phyloP scores from a whole-genome alignment of 1,140 invertebrate genomes.

The Drosophila insularis region DNA sequence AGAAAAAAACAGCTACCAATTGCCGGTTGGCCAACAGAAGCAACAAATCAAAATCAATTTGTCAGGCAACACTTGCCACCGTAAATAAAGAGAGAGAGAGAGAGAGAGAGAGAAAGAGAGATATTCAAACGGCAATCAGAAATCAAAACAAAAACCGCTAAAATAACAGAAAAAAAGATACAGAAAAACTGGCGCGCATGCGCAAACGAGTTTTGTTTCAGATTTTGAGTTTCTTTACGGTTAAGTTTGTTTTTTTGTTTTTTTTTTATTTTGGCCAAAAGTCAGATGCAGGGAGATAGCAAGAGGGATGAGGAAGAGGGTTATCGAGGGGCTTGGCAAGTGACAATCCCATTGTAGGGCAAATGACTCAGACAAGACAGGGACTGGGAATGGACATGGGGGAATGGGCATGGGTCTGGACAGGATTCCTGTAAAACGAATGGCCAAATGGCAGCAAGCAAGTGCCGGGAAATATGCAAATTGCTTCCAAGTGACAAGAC shows the following conservation, averaged over 20 bases:
- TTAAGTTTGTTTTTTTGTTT: constrained; percentile 21
- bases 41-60: constrained; percentile 74
- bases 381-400: not conserved
- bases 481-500: constrained; percentile 54
- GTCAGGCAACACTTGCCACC: constrained; percentile 76
- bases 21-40: constrained; percentile 19
- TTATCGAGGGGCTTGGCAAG: constrained; percentile 50
- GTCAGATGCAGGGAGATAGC: not conserved
- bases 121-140: constrained; percentile 76
- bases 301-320: constrained; percentile 4
- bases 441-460: constrained; percentile 12
- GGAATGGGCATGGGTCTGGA: constrained; percentile 16
- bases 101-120: constrained; percentile 22
- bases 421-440: constrained; percentile 60
- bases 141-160: constrained; percentile 81
- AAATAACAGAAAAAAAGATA: constrained; percentile 73
- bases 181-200: constrained; percentile 66
- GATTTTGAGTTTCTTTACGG: not conserved
- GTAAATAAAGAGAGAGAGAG: constrained; percentile 55
- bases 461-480: constrained; percentile 50
- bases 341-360: constrained; percentile 17
- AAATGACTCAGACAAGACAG: constrained; percentile 57
- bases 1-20: constrained; percentile 12
- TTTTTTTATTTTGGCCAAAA: constrained; percentile 34
- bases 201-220: constrained; percentile 63